These are phyloP conservation scores for Zaprionus vittiger DNA, from an alignment of 1,140 invertebrate genomes.

Conservation along the genomic window DNA sequence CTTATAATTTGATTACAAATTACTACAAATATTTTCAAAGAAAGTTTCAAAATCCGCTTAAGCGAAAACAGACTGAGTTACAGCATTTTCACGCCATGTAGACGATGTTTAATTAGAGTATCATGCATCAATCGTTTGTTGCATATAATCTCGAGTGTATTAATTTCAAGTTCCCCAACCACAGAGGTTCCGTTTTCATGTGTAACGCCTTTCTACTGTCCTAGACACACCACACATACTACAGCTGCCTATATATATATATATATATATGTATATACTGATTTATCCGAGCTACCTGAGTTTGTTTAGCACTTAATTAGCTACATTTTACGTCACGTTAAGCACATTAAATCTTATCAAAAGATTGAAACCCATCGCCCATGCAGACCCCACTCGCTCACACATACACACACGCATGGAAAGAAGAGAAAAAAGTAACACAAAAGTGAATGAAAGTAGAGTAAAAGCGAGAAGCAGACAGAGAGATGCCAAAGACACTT, in stretches of 20 bases:
- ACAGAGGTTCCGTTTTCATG: background rate
- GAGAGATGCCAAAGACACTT: slow-evolving; percentile 32
- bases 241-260: too few relatives aligned
- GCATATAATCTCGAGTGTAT: slow-evolving; percentile 11
- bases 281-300: slow-evolving; percentile 18
- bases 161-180: background rate
- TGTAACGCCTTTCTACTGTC: slow-evolving; percentile 11
- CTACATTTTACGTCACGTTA: slow-evolving; percentile 53
- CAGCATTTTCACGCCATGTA: slow-evolving; percentile 11
- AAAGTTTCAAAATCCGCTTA: slow-evolving; percentile 19
- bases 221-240: background rate
- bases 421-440: slow-evolving; percentile 34
- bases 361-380: slow-evolving; percentile 45
- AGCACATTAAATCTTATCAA: slow-evolving; percentile 54
- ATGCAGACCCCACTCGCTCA: slow-evolving; percentile 11
- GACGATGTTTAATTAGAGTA: slow-evolving; percentile 9
- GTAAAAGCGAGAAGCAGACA: slow-evolving; percentile 25
- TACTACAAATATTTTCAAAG: slow-evolving; percentile 17
- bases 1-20: slow-evolving; percentile 1
- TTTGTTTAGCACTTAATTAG: slow-evolving; percentile 64
- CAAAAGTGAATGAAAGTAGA: slow-evolving; percentile 33
- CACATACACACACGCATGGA: slow-evolving; percentile 16
- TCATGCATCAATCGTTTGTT: slow-evolving; percentile 14
- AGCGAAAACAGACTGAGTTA: background rate
- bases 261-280: background rate